Evolutionary conservation across 2,888 invertebrate species (phyloP).

Genomic region (Formica aserva): DNA sequence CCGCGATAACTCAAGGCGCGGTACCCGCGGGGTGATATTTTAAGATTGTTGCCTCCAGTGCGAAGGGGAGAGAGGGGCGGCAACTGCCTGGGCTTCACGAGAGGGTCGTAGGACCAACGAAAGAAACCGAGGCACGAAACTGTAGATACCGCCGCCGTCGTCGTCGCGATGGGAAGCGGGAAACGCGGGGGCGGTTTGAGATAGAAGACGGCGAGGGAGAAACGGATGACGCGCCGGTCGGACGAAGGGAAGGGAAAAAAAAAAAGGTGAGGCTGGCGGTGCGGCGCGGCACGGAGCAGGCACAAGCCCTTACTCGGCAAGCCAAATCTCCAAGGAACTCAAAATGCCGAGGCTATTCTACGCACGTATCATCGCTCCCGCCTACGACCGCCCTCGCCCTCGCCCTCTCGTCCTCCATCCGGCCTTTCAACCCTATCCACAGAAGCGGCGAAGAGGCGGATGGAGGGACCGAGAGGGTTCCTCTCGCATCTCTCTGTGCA

Average conservation of each 20-base stretch:
- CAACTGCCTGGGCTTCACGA: slow-evolving; percentile 50
- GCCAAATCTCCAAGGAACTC: slow-evolving; percentile 81
- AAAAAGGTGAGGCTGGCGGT: slow-evolving; percentile 49
- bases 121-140: slow-evolving; percentile 54
- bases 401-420: slow-evolving; percentile 52
- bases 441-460: slow-evolving; percentile 48
- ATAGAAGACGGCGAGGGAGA: slow-evolving; percentile 45
- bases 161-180: slow-evolving; percentile 14
- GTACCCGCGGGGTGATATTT: slow-evolving; percentile 80
- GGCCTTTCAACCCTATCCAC: slow-evolving; percentile 59
- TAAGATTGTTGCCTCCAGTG: slow-evolving; percentile 78
- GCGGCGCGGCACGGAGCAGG: slow-evolving; percentile 13
- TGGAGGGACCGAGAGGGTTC: not conserved
- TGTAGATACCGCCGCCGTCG: slow-evolving; percentile 26
- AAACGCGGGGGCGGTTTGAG: slow-evolving; percentile 27
- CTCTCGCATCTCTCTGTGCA: slow-evolving; percentile 4
- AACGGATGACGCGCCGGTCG: slow-evolving; percentile 8
- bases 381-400: slow-evolving; percentile 64
- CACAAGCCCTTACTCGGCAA: slow-evolving; percentile 69
- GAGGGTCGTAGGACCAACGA: slow-evolving; percentile 37
- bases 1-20: slow-evolving; percentile 79
- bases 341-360: slow-evolving; percentile 78
- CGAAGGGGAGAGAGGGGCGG: slow-evolving; percentile 26
- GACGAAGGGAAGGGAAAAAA: slow-evolving; percentile 43
- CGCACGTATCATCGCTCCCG: slow-evolving; percentile 81